These are phyloP conservation scores for Xenopus borealis DNA, from an alignment of 2,113 vertebrate species.

Conservation along the genomic window DNA sequence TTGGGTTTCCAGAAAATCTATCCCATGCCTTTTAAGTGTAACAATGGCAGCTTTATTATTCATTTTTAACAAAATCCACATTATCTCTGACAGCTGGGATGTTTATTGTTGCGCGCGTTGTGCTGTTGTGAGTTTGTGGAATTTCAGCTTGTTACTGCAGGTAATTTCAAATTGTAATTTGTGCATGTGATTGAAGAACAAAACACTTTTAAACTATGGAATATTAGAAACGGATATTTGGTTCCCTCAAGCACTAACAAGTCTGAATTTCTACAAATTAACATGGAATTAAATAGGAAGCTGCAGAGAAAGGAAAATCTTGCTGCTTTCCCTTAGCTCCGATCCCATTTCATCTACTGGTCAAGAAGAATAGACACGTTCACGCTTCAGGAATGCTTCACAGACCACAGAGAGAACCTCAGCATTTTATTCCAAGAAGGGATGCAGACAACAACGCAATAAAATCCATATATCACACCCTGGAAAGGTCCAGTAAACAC, in stretches of 20 bases:
- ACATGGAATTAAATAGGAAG: not conserved
- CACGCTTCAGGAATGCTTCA: slow-evolving; percentile 28
- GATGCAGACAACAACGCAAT: slow-evolving; percentile 22
- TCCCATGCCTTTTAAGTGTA: no score
- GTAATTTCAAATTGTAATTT: no score
- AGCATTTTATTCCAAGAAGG: slow-evolving; percentile 14
- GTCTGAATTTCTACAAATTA: not conserved
- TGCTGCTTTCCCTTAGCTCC: not conserved
- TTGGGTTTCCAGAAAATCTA: no score
- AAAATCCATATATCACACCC: slow-evolving; percentile 25
- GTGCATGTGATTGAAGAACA: no score
- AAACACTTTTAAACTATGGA: no score
- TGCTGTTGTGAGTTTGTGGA: no score
- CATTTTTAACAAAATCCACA: no score
- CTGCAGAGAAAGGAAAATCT: not conserved
- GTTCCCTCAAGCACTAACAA: not conserved
- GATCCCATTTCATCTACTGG: slow-evolving; percentile 18
- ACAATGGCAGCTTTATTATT: no score
- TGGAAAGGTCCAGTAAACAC: slow-evolving; percentile 21
- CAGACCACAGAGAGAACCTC: slow-evolving; percentile 32
- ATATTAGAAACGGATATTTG: no score
- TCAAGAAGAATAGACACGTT: slow-evolving; percentile 22
- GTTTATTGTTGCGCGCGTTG: no score
- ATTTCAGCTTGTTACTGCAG: no score
- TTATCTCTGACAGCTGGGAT: no score